phyloP scores from a whole-genome alignment of 2,888 invertebrate genomes.

The Petrophora chlorosata region DNA sequence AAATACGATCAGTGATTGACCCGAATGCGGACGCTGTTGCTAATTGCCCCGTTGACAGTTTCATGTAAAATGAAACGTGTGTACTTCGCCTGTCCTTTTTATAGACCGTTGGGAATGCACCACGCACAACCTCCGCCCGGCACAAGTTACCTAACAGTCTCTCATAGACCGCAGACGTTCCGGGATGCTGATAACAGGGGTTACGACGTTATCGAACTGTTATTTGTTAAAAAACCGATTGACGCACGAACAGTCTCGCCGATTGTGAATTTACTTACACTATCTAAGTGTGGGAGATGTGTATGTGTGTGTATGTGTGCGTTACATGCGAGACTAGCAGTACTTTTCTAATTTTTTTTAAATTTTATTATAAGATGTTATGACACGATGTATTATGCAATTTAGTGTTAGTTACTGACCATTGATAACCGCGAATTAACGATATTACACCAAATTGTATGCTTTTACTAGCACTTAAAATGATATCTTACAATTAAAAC shows the following conservation, averaged over 20 bases:
- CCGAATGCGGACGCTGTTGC: constrained; percentile 36
- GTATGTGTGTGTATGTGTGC: constrained; percentile 24
- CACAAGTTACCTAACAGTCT: constrained; percentile 61
- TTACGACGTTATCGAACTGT: constrained; percentile 72
- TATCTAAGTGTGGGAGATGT: constrained; percentile 31
- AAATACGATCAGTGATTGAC: constrained; percentile 31
- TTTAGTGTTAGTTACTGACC: neutral
- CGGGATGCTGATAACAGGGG: constrained; percentile 80
- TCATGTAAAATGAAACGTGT: constrained; percentile 57
- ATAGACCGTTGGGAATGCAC: constrained; percentile 64
- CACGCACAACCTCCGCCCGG: constrained; percentile 46
- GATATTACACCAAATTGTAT: neutral
- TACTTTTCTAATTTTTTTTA: constrained; percentile 5
- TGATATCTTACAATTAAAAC: neutral
- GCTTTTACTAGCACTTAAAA: neutral
- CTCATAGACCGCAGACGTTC: constrained; percentile 75
- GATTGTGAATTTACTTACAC: constrained; percentile 51
- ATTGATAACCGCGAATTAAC: neutral
- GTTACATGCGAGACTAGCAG: constrained; percentile 5
- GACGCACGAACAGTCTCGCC: constrained; percentile 77
- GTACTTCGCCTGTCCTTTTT: constrained; percentile 57
- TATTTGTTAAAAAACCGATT: constrained; percentile 78
- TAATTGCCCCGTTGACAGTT: constrained; percentile 51
- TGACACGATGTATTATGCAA: neutral
- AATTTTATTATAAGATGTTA: constrained; percentile 1